Conservation (phyloP, 35 echinoderm and acorn worm species). For the Holothuria glaberrima region DNA sequence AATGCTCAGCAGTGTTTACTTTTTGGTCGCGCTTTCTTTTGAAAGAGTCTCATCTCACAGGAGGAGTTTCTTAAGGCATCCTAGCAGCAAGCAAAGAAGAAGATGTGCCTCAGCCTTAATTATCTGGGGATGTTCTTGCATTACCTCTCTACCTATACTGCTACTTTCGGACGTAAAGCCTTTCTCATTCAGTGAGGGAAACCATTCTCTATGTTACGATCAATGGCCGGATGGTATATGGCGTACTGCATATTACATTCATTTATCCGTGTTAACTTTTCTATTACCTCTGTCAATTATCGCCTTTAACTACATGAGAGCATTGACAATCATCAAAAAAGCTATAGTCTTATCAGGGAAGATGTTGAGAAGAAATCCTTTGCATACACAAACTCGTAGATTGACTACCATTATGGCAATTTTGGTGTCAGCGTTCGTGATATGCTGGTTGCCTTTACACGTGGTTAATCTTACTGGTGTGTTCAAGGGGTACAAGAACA, state of each 20-base stretch:
- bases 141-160: neutral
- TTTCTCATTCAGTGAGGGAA: neutral
- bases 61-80: neutral
- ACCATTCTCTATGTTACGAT: conserved; percentile 22
- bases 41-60: neutral
- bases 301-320: conserved; percentile 4
- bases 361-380: neutral
- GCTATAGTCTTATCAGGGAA: neutral
- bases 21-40: conserved; percentile 17
- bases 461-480: neutral
- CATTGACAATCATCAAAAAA: neutral
- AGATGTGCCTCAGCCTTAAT: no score
- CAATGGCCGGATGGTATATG: neutral
- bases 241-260: conserved; percentile 3
- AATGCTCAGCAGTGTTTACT: conserved; percentile 13
- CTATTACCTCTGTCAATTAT: conserved; percentile 16
- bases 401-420: conserved; percentile 6
- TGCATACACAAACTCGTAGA: neutral
- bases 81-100: neutral
- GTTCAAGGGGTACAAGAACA: neutral
- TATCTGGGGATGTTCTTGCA: conserved; percentile 17
- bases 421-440: neutral
- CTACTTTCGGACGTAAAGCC: neutral
- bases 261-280: neutral
- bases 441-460: conserved; percentile 28